Base-by-base conservation (phyloP, 2,888 invertebrate species). In the Drosophila histrio region DNA sequence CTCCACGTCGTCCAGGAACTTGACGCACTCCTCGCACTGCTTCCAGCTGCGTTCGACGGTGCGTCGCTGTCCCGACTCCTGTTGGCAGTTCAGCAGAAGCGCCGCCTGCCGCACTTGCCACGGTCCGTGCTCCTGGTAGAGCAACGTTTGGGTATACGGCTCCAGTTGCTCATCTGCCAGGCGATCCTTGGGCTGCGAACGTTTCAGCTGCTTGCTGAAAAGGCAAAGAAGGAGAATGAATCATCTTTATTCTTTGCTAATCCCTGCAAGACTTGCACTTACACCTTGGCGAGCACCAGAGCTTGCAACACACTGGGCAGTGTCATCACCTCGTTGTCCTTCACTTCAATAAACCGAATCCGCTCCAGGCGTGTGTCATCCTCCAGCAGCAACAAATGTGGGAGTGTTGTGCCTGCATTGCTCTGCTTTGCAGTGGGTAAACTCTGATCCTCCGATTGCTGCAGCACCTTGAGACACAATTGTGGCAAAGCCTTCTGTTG, bases 341-440 rank as follows among this genome's bases (percentile, higher is more conserved):
- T 92, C 64, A 92, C 91, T 73, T 95, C 95, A 3, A 93, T 91
- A 89, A 96, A 97, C 67, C 94, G 92, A 46, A 98, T 94, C 74
- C 94, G 94, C 81, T 98, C 95, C 36, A 98, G 92, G 54, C 98
- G 93, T 1, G 97, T 95, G 79, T 99, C 98, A 92, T 99, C 98
- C 70, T 97, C 94, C 22, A 98, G 91, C 43, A 94, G 93, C 3
- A 98, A 89, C 72, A 96, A 94, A 72, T 93, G 93, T 0, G 96
- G 95, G 63, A 96, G 89, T 32, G 91, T 91, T 0, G 93, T 91
- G 2, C 89, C 89, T 1, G 92, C 92, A 49, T 94, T 93, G 47
- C 93, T 93, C 1, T 21, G 8, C 9, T 46, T 13, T 1, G 90
- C 87, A 0, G 78, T 4, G 0, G 87, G 85, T 30, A 91, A 22